phyloP scores from a whole-genome alignment of 2,888 invertebrate species.

The Eupsilia transversa region DNA sequence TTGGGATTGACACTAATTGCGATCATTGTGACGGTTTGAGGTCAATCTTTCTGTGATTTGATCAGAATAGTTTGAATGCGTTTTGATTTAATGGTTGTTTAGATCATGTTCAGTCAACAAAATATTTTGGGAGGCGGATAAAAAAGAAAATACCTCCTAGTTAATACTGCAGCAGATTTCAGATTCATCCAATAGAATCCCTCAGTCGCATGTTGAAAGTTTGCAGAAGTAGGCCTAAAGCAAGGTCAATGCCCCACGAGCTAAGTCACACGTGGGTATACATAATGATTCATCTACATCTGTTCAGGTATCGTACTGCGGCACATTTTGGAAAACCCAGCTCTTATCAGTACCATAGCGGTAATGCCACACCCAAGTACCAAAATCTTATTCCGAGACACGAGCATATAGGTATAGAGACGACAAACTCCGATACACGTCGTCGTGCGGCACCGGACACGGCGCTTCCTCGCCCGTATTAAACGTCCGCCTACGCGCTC shows the following conservation, averaged over 20 bases:
- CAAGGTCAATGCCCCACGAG: conserved; percentile 35
- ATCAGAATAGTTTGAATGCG: conserved; percentile 12
- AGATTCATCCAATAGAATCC: not conserved
- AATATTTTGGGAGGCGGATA: not conserved
- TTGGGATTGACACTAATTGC: not conserved
- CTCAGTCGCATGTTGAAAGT: not conserved
- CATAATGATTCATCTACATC: conserved; percentile 37
- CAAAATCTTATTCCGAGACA: conserved; percentile 33
- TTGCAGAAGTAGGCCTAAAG: conserved; percentile 14
- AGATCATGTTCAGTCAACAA: not conserved
- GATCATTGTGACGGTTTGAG: not conserved
- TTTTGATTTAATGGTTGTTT: conserved; percentile 8
- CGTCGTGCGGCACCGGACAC: conserved; percentile 65
- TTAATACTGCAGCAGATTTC: not conserved
- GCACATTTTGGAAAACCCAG: conserved; percentile 33
- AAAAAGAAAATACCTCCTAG: not conserved
- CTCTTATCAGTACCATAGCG: conserved; percentile 24
- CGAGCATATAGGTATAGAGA: conserved; percentile 45
- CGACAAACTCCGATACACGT: conserved; percentile 61
- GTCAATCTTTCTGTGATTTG: not conserved
- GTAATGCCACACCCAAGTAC: conserved; percentile 47
- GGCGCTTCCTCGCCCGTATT: conserved; percentile 69
- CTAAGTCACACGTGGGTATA: conserved; percentile 24
- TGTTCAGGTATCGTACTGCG: not conserved
- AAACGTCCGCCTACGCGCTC: conserved; percentile 69